phyloP scores from a whole-genome alignment of 2,888 invertebrate genomes.

The Cephus pulcher region DNA sequence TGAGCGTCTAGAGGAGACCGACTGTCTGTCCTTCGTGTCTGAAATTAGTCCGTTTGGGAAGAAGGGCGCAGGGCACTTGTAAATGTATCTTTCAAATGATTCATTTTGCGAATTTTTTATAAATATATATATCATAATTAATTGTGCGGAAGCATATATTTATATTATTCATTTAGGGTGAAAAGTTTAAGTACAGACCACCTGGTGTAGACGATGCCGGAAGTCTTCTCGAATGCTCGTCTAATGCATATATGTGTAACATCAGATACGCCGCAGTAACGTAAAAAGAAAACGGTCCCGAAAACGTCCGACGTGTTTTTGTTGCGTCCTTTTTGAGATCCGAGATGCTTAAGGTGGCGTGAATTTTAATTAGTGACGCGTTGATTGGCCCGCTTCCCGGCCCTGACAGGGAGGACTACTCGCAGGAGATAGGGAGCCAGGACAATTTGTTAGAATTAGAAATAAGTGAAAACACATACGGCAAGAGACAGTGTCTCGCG shows the following conservation, averaged over 20 bases:
- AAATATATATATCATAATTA: neutral
- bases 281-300: constrained; percentile 7
- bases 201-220: neutral
- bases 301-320: constrained; percentile 8
- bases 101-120: neutral
- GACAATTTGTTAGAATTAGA: constrained; percentile 27
- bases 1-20: neutral
- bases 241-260: neutral
- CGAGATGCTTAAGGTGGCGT: constrained; percentile 26
- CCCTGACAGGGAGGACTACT: constrained; percentile 5
- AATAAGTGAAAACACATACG: constrained; percentile 21
- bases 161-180: neutral
- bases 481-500: neutral
- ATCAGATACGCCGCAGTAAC: constrained; percentile 14
- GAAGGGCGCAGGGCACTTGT: neutral
- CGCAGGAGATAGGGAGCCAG: constrained; percentile 8
- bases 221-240: neutral
- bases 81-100: neutral
- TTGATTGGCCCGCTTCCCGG: constrained; percentile 20
- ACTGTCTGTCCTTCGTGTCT: neutral
- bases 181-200: neutral
- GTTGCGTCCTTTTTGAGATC: constrained; percentile 15
- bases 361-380: constrained; percentile 30
- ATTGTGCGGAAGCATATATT: neutral
- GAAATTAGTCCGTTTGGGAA: neutral